A percentile compares a stretch with the other conserved stretches of the same genome.
Evolutionary conservation across 2,797 vertebrate genomes (phyloP).

Genomic region (Diceros bicornis): DNA sequence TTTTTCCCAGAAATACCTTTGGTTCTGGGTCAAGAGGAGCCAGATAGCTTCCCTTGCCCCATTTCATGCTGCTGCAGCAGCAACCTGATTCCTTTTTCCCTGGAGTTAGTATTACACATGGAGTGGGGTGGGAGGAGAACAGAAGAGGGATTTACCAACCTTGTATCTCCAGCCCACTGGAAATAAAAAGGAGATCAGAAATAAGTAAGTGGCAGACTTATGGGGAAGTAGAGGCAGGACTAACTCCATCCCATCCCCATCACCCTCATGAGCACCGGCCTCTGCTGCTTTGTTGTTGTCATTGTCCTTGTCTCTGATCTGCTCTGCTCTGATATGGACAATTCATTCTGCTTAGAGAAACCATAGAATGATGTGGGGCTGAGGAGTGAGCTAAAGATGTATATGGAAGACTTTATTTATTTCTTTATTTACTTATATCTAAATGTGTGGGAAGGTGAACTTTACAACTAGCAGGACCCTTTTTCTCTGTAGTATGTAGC

Average conservation of each 20-base stretch:
- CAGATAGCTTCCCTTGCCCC: background rate
- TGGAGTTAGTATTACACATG: background rate
- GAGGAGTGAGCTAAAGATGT: background rate
- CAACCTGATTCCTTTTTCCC: background rate
- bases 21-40: background rate
- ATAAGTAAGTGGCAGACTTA: background rate
- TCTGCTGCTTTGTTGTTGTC: background rate
- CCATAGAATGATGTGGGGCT: background rate
- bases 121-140: background rate
- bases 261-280: background rate
- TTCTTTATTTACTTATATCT: background rate
- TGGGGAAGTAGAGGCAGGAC: background rate
- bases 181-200: conserved; percentile 31
- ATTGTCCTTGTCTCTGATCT: background rate
- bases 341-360: conserved; percentile 39
- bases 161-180: background rate
- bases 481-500: background rate
- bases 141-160: background rate
- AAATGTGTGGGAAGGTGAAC: conserved; percentile 37
- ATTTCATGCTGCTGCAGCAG: background rate
- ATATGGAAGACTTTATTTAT: background rate
- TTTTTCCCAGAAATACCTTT: background rate
- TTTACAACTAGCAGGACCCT: background rate
- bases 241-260: too few species aligned
- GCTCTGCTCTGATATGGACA: background rate